Evolutionary conservation across 2,888 invertebrate genomes (phyloP).

Genomic region (Ypsolopha sequella): DNA sequence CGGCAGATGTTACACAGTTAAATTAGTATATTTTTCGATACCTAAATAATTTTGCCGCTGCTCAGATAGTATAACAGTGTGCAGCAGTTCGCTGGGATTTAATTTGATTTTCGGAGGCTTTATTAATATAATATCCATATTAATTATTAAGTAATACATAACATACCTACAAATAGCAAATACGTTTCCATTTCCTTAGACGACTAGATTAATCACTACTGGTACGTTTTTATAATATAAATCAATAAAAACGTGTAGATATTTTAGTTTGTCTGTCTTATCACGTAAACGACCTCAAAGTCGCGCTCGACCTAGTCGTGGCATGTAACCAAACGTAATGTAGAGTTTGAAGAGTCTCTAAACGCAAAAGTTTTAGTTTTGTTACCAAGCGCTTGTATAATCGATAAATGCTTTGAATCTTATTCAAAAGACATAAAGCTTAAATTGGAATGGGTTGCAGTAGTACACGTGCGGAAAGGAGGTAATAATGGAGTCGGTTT

Average conservation of each 20-base stretch:
- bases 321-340: conserved; percentile 56
- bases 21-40: too few species aligned
- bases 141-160: too few species aligned
- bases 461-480: conserved; percentile 64
- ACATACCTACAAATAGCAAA: too few species aligned
- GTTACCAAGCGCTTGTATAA: conserved; percentile 22
- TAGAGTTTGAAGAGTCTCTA: conserved; percentile 51
- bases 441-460: conserved; percentile 26
- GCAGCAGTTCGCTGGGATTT: too few species aligned
- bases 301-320: conserved; percentile 65
- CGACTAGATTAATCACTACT: conserved; percentile 31
- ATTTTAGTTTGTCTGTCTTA: conserved; percentile 31
- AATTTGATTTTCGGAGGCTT: too few species aligned
- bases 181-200: conserved; percentile 13
- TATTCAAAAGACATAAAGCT: conserved; percentile 22
- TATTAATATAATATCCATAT: too few species aligned
- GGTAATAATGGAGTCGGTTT: conserved; percentile 65
- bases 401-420: conserved; percentile 19
- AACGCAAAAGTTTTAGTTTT: conserved; percentile 65
- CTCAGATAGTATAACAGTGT: too few species aligned
- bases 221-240: conserved; percentile 24
- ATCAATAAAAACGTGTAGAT: conserved; percentile 14
- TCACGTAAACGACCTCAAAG: conserved; percentile 65
- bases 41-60: too few species aligned
- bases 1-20: too few species aligned